phyloP scores from a whole-genome alignment of 2,113 vertebrate genomes.

The Brienomyrus longianalis region DNA sequence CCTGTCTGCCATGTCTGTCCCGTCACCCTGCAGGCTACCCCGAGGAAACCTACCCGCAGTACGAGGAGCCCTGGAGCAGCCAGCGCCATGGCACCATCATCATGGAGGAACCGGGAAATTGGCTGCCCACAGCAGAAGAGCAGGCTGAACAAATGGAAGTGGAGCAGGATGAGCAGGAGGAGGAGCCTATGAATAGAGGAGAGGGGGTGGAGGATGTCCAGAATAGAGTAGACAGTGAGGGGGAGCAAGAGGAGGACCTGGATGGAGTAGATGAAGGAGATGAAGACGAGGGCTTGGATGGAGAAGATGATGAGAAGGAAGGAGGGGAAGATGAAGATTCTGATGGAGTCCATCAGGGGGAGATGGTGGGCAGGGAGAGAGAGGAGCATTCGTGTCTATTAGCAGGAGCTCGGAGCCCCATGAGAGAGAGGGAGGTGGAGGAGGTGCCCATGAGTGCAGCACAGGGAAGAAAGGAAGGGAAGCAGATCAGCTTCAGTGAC shows the following conservation, averaged over 20 bases:
- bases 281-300: background rate
- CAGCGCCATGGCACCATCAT: slow-evolving; percentile 55
- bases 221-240: background rate
- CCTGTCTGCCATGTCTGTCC: background rate
- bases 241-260: background rate
- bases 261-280: background rate
- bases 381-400: background rate
- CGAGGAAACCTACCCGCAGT: slow-evolving; percentile 78
- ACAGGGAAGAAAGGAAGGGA: background rate
- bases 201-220: slow-evolving; percentile 16
- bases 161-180: slow-evolving; percentile 23
- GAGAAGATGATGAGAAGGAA: background rate
- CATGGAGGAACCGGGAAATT: slow-evolving; percentile 56
- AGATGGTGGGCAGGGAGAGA: background rate
- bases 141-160: slow-evolving; percentile 60
- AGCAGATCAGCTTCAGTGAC: background rate
- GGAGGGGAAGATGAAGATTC: background rate
- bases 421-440: background rate
- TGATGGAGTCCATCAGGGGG: background rate
- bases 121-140: slow-evolving; percentile 66
- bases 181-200: slow-evolving; percentile 8
- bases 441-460: background rate
- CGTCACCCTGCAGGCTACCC: slow-evolving; percentile 60
- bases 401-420: background rate
- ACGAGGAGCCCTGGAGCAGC: slow-evolving; percentile 54